Evolutionary conservation across 2,888 invertebrate species (phyloP).

Genomic region (Acholoe squamosa): DNA sequence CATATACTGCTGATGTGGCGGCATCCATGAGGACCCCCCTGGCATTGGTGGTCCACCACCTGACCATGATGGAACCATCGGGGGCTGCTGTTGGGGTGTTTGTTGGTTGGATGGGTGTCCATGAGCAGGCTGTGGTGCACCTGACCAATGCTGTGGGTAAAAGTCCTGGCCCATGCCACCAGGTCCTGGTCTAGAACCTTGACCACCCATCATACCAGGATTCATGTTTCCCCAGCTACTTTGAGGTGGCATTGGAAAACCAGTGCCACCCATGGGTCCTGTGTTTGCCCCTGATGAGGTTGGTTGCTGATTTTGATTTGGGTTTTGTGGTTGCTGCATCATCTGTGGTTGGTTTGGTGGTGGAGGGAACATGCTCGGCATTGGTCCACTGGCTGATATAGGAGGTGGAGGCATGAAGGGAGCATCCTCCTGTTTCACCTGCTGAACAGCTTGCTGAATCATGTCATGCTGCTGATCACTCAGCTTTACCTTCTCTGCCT

Average conservation of each 20-base stretch:
- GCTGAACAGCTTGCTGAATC: slow-evolving; percentile 37
- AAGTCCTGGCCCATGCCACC: background rate
- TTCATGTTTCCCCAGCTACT: background rate
- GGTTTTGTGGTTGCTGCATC: background rate
- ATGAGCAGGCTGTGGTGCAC: slow-evolving; percentile 7
- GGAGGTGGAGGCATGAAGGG: background rate
- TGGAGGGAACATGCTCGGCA: background rate
- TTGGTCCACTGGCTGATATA: background rate
- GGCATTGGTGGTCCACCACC: background rate
- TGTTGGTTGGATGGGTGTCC: background rate
- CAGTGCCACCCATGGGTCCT: no score
- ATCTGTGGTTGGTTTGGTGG: slow-evolving; percentile 4
- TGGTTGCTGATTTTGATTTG: background rate
- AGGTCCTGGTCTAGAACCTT: background rate
- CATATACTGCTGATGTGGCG: slow-evolving; percentile 36
- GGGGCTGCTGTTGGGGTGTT: background rate
- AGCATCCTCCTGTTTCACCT: slow-evolving; percentile 25
- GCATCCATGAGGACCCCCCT: background rate
- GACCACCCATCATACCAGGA: slow-evolving; percentile 7
- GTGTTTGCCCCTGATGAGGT: background rate
- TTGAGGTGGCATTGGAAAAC: no score
- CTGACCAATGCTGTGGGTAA: background rate
- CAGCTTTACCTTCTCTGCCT: slow-evolving; percentile 4
- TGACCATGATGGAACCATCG: slow-evolving; percentile 16
- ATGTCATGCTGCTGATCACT: background rate